A percentile compares a stretch with the other conserved stretches of the same genome.
Evolutionary conservation across 2,797 vertebrate species (phyloP).

Genomic region (Acomys russatus): DNA sequence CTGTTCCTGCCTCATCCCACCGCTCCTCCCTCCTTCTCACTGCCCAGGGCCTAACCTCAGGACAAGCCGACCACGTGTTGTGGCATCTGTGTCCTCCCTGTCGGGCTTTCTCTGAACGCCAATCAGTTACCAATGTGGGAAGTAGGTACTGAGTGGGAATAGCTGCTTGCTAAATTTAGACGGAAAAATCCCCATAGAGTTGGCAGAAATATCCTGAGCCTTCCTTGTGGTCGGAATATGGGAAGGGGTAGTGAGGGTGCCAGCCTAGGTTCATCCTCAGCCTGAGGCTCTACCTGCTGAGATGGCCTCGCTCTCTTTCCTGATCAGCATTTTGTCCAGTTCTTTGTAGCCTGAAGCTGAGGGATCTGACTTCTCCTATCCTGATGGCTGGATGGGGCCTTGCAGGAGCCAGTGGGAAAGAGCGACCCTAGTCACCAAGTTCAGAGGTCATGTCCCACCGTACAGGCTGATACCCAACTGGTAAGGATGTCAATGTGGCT

Average conservation of each 20-base stretch:
- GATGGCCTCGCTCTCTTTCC: background rate
- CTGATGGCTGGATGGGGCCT: background rate
- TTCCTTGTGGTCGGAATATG: slow-evolving; percentile 15
- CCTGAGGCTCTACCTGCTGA: background rate
- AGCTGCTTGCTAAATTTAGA: slow-evolving; percentile 74
- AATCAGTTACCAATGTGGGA: slow-evolving; percentile 68
- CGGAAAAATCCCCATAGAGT: slow-evolving; percentile 51
- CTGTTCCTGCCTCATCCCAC: background rate
- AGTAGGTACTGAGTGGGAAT: slow-evolving; percentile 65
- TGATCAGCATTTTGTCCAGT: background rate
- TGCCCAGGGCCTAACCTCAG: background rate
- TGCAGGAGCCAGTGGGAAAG: background rate
- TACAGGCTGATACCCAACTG: background rate
- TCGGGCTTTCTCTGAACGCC: slow-evolving; percentile 14
- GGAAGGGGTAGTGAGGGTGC: background rate
- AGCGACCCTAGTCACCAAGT: background rate
- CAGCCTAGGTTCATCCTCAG: background rate
- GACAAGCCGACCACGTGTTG: background rate
- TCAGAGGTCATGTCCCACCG: background rate
- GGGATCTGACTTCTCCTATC: background rate
- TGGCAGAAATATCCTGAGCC: slow-evolving; percentile 66
- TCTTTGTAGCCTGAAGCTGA: background rate
- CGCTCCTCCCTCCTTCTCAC: background rate
- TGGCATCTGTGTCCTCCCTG: background rate
- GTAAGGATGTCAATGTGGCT: background rate